phyloP scores from a whole-genome alignment of 92 coral and sea anemone species.

The Umimayanthus chanpuru region DNA sequence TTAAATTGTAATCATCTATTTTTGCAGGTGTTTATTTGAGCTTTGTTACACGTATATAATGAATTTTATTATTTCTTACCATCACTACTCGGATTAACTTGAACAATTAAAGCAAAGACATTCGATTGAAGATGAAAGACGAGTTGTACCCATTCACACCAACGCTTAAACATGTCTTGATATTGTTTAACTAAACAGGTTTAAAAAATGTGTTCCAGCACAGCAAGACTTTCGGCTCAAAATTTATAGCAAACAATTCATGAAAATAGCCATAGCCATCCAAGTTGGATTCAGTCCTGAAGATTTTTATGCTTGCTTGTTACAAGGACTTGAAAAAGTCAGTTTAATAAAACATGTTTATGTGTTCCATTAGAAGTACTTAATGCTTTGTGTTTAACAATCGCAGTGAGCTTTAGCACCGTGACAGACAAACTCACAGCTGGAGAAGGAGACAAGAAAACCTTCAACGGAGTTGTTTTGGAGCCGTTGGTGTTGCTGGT shows the following conservation, averaged over 20 bases:
- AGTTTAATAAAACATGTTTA: no score
- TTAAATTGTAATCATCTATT: background rate
- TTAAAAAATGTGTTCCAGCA: no score
- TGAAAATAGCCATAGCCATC: no score
- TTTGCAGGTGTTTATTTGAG: background rate
- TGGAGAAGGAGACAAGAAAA: constrained; percentile 70
- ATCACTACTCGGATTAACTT: background rate
- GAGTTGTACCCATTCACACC: background rate
- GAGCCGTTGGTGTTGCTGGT: constrained; percentile 84
- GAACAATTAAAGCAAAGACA: background rate
- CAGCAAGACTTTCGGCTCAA: no score
- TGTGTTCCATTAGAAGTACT: background rate
- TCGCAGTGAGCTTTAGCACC: constrained; percentile 34
- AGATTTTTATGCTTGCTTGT: no score
- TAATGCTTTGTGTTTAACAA: background rate
- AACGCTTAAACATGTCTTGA: no score
- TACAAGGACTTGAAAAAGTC: no score
- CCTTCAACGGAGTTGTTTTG: constrained; percentile 80
- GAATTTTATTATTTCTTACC: background rate
- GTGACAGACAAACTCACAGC: constrained; percentile 60
- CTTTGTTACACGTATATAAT: background rate
- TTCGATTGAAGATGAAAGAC: background rate
- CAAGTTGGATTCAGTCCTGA: no score
- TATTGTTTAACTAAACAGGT: no score
- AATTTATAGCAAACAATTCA: no score